These are phyloP conservation scores for Malurus alboscapulatus DNA, from an alignment of 2,113 vertebrate genomes.

Conservation along the genomic window DNA sequence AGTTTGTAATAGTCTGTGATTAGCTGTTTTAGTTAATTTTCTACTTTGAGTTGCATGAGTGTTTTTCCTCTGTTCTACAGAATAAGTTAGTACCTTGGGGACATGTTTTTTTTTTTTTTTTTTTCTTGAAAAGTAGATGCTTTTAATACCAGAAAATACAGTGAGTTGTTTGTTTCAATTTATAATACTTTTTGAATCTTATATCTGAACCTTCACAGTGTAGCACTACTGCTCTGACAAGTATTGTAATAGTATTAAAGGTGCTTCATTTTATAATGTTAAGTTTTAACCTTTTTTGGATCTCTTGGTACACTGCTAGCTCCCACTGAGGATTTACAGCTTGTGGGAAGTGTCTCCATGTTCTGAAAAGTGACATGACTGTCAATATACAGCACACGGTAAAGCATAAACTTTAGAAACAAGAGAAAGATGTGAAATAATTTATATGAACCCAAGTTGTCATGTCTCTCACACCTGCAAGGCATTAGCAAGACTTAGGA, in stretches of 20 bases:
- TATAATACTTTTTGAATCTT: background rate
- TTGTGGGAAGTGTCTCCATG: background rate
- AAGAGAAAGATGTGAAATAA: constrained; percentile 8
- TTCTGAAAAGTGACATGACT: background rate
- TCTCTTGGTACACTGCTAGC: background rate
- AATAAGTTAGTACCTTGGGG: background rate
- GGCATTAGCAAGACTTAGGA: background rate
- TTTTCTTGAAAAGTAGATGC: background rate
- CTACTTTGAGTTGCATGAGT: background rate
- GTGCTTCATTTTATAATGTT: background rate
- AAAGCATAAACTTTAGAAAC: background rate
- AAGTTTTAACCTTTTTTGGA: background rate
- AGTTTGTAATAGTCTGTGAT: background rate
- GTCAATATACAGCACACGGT: background rate
- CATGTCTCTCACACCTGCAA: background rate
- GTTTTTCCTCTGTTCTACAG: background rate
- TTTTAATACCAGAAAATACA: background rate
- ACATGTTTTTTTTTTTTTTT: background rate
- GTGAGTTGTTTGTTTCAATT: background rate
- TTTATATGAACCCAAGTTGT: background rate
- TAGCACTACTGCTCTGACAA: background rate
- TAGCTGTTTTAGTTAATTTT: background rate
- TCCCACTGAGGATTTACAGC: background rate
- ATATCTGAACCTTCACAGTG: background rate
- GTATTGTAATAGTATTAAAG: background rate